A percentile compares a stretch with the other conserved stretches of the same genome.
Evolutionary conservation across 2,888 invertebrate genomes (phyloP).

Genomic region (Rotaria magnacalcarata): DNA sequence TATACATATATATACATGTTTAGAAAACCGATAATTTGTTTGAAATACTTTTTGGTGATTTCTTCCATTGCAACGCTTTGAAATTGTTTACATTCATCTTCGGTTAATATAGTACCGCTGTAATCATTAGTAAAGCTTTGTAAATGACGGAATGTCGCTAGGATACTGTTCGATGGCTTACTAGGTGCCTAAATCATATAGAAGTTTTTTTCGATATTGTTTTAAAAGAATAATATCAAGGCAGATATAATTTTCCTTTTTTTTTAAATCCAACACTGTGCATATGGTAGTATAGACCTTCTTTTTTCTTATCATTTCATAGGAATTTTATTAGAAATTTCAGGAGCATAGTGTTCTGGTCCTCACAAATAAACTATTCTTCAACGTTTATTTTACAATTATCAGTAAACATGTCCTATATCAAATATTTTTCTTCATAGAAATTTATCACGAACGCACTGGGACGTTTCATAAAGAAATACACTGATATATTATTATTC

Average conservation of each 20-base stretch:
- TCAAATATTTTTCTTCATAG: background rate
- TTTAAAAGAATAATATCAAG: no score
- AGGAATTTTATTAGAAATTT: no score
- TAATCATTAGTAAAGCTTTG: background rate
- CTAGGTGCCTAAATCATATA: conserved; percentile 51
- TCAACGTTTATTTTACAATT: no score
- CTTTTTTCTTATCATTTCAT: no score
- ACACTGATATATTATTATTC: no score
- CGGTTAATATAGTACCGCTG: background rate
- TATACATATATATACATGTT: background rate
- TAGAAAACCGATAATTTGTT: background rate
- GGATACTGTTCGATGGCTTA: conserved; percentile 51
- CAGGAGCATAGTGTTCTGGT: no score
- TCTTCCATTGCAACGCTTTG: background rate
- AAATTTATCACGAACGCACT: background rate
- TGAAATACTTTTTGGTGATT: background rate
- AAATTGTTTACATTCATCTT: background rate
- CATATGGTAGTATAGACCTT: no score
- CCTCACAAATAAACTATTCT: no score
- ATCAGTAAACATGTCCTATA: no score
- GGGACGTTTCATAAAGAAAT: background rate
- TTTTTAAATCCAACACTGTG: no score
- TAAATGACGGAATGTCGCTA: background rate
- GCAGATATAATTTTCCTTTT: no score
- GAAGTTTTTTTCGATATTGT: no score